Conservation (phyloP, 1,140 invertebrate genomes). For the Agrilus planipennis region DNA sequence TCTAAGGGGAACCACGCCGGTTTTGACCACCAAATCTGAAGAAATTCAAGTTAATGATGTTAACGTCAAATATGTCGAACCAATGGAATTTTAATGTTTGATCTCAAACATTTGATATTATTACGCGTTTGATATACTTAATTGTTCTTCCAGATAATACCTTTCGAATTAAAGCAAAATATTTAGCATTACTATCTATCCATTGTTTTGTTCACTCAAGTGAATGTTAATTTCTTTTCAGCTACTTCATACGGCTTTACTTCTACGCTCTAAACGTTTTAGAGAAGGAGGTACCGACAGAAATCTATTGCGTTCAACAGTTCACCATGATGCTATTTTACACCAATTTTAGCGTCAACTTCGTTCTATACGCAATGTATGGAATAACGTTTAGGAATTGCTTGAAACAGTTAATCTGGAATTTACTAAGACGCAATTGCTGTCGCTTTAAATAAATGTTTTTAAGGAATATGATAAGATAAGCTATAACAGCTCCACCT, state of each 20-base stretch:
- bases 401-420: conserved; percentile 15
- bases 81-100: no score
- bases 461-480: no score
- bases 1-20: no score
- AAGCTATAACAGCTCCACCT: no score
- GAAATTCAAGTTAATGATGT: conserved; percentile 52
- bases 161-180: no score
- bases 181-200: no score
- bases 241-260: conserved; percentile 13
- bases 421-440: neutral
- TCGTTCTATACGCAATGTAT: conserved; percentile 70
- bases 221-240: conserved; percentile 10
- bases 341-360: conserved; percentile 76
- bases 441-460: neutral
- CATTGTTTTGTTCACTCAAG: no score
- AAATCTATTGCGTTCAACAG: conserved; percentile 39
- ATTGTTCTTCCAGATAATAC: no score
- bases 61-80: conserved; percentile 17
- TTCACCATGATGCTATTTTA: conserved; percentile 51
- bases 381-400: conserved; percentile 62
- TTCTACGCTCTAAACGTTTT: conserved; percentile 15
- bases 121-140: no score
- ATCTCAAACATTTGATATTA: no score
- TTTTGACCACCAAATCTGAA: conserved; percentile 55
- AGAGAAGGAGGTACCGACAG: conserved; percentile 13